Base-by-base conservation (phyloP, 2,888 invertebrate genomes). In the Zygaena filipendulae region DNA sequence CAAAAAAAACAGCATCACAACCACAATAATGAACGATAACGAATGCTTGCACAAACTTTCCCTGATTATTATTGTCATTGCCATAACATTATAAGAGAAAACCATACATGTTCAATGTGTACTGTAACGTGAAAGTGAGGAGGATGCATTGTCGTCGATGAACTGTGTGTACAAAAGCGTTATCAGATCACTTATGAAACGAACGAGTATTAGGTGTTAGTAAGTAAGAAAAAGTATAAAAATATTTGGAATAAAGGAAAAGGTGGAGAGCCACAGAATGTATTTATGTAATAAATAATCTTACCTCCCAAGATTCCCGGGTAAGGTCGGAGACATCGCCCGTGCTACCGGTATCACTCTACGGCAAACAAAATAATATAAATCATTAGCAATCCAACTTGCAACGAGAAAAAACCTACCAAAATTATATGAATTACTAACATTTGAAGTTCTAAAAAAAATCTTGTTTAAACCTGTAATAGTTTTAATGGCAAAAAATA, bases 261-360 rank as follows among this genome's bases (percentile, higher is more conserved):
- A 13, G 29, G 37, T 39, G 32, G 31, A 33, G 33, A 27, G 3
- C 4, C 7, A 11, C 8, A 21, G 13, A 29, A 32, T 12, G 33
- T 25, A 31, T 25, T 22, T 23, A 11, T 22, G 14, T 25, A 26
- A 24, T 29, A 22, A 27, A 16, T 33, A 23, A 20, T 83, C 91
- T 86, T 75, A 95, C 95, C 93, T 95, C 94, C 95, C 95, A 95
- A 38, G 92, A 93, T 67, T 94, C 93, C 57, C 91, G 86, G 29
- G 92, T 92, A 40, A 92, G 80, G 53, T 92, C 92, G 6, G 87
- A 83, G 19, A 91, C 87, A 59, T 91, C 91, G 32, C 87, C 88
- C 34, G 87, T 84, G 54, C 87, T 87, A 43, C 83, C 84, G 35
- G 83, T 82, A 29, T 86, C 82, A 37, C 82, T 82, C 71, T 82